These are phyloP conservation scores for Drosophila ironensis DNA, from an alignment of 1,140 invertebrate species.

Conservation along the genomic window DNA sequence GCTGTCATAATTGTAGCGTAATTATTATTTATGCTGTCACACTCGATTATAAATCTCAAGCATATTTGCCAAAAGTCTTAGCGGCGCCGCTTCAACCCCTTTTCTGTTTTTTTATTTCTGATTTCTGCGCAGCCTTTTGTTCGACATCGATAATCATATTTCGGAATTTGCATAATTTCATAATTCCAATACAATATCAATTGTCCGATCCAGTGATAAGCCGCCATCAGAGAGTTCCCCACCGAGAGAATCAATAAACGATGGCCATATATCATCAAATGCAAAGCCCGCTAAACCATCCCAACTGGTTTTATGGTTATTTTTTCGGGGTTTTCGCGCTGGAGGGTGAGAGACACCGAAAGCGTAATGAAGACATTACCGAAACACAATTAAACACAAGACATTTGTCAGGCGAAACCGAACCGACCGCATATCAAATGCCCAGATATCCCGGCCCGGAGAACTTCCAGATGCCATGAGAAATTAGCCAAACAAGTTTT, in stretches of 20 bases:
- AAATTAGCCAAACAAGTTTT: slow-evolving; percentile 66
- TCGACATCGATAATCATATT: slow-evolving; percentile 46
- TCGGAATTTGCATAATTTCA: slow-evolving; percentile 73
- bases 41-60: slow-evolving; percentile 63
- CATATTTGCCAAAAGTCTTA: slow-evolving; percentile 68
- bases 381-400: slow-evolving; percentile 58
- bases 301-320: slow-evolving; percentile 68
- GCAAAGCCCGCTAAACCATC: slow-evolving; percentile 19
- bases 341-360: slow-evolving; percentile 21
- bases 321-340: background rate
- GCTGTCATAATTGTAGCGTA: slow-evolving; percentile 75
- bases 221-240: slow-evolving; percentile 19
- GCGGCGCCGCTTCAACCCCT: slow-evolving; percentile 45
- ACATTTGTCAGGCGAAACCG: slow-evolving; percentile 61
- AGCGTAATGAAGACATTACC: slow-evolving; percentile 70
- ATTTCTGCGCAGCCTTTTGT: background rate
- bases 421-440: slow-evolving; percentile 51
- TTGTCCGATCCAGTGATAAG: slow-evolving; percentile 45
- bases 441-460: slow-evolving; percentile 1
- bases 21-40: slow-evolving; percentile 77
- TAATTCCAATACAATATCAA: slow-evolving; percentile 69
- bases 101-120: too few relatives aligned
- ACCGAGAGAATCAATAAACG: slow-evolving; percentile 43
- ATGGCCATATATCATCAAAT: slow-evolving; percentile 65
- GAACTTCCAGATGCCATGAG: slow-evolving; percentile 35